Evolutionary conservation across 2,888 invertebrate genomes (phyloP), one percentile per base, ranked within the genome.

Genomic region (Limnephilus rhombicus): DNA sequence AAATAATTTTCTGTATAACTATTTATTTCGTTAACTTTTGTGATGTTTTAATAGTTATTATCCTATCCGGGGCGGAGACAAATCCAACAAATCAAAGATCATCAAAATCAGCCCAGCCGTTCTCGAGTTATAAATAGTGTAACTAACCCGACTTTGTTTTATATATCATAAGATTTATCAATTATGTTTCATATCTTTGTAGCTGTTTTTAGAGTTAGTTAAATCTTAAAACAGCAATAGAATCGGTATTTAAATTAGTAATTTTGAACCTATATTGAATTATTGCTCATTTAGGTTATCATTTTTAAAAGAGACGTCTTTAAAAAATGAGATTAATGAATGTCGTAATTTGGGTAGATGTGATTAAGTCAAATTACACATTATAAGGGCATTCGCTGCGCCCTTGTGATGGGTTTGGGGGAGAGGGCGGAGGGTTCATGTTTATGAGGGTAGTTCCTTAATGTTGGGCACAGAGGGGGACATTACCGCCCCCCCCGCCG

Each of bases 401-500:
- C 82, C 29, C 29, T 82, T 31, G 9, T 82, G 9, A n/a, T 24
- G 68, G 68, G 68, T 68, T 82, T 82, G 68, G 68, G 53, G 24
- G 49, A 49, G 49, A 49, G 49, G 18, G 37, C 2, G 83, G 83
- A n/a, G 24, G 37, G 18, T 83, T 83, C 24, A 83, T 83, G 83
- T 34, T 34, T 41, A 83, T 83, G 83, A 83, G 83, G 83, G 83
- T 83, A 83, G 83, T 18, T 83, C 83, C 18, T 83, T 83, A 83
- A 83, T 41, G 83, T 34, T 41, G 34, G 15, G 83, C 7, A 83
- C 34, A 41, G 31, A 83, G 83, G 83, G 37, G 37, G 34, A 83
- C 34, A 83, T 83, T 83, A 37, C 34, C 34, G 24, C 83, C 83
- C 82, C 82, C 31, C 83, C 37, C 24, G 34, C 37, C 24, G 37